phyloP scores from a whole-genome alignment of 2,797 vertebrate species.

The Masticophis lateralis region DNA sequence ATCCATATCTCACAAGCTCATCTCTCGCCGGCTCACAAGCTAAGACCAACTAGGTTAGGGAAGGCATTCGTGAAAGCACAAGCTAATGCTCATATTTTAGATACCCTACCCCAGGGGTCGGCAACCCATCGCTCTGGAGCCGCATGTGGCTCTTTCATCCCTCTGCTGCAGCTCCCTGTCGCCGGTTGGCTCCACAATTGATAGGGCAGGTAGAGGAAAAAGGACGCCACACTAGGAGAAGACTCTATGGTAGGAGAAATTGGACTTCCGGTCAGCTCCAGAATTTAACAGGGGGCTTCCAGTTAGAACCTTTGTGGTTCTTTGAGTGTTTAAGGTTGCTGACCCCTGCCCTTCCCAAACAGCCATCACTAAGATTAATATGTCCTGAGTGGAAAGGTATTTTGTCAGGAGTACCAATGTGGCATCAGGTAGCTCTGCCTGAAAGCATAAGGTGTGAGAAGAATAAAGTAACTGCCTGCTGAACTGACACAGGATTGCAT shows the following conservation, averaged over 20 bases:
- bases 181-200: too few relatives aligned
- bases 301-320: too few relatives aligned
- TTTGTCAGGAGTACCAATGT: slow-evolving; percentile 4
- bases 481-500: slow-evolving; percentile 27
- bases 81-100: background rate
- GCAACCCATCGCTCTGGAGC: too few relatives aligned
- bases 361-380: background rate
- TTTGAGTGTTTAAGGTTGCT: too few relatives aligned
- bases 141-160: too few relatives aligned
- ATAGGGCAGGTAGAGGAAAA: too few relatives aligned
- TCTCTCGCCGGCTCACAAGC: background rate
- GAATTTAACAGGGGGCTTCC: too few relatives aligned
- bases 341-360: slow-evolving; percentile 7
- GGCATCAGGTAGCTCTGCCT: slow-evolving; percentile 24
- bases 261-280: too few relatives aligned
- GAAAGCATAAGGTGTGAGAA: background rate
- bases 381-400: background rate
- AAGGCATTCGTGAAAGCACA: background rate
- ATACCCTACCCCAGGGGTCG: slow-evolving; percentile 1
- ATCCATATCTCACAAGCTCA: background rate
- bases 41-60: background rate
- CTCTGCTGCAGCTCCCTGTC: too few relatives aligned
- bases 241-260: too few relatives aligned
- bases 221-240: too few relatives aligned
- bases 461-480: slow-evolving; percentile 35